Percentiles rank a stretch among this genome's conserved stretches.
Evolutionary conservation across 2,797 vertebrate species (phyloP).

Genomic region (Danio choprae): DNA sequence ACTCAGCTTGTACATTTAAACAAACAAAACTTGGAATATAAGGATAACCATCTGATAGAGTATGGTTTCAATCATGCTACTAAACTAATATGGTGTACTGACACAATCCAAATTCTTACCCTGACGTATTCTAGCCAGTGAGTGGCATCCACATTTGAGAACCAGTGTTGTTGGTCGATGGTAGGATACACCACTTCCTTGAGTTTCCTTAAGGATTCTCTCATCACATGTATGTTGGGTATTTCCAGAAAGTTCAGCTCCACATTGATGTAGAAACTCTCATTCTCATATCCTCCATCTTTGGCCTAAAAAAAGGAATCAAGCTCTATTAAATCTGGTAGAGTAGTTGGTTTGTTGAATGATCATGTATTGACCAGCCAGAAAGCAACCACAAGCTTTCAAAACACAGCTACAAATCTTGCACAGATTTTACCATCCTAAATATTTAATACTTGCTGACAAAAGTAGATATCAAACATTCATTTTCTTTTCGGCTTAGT

Average conservation of each 20-base stretch:
- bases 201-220: constrained; percentile 92
- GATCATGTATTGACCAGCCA: background rate
- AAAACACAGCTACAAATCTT: no score
- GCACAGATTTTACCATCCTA: no score
- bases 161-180: constrained; percentile 91
- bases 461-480: no score
- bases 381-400: background rate
- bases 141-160: constrained; percentile 88
- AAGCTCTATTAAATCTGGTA: background rate
- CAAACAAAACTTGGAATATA: background rate
- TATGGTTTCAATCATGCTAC: background rate
- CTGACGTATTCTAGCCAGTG: constrained; percentile 96
- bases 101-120: constrained; percentile 51
- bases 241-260: constrained; percentile 94
- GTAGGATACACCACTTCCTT: constrained; percentile 92
- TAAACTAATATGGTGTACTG: background rate
- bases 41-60: background rate
- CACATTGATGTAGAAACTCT: constrained; percentile 91
- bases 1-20: no score
- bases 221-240: constrained; percentile 95
- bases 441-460: no score
- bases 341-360: background rate
- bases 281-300: constrained; percentile 93
- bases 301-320: constrained; percentile 79
- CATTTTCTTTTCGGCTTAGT: no score